Evolutionary conservation across 2,888 invertebrate genomes (phyloP).

Genomic region (Sicus ferrugineus): DNA sequence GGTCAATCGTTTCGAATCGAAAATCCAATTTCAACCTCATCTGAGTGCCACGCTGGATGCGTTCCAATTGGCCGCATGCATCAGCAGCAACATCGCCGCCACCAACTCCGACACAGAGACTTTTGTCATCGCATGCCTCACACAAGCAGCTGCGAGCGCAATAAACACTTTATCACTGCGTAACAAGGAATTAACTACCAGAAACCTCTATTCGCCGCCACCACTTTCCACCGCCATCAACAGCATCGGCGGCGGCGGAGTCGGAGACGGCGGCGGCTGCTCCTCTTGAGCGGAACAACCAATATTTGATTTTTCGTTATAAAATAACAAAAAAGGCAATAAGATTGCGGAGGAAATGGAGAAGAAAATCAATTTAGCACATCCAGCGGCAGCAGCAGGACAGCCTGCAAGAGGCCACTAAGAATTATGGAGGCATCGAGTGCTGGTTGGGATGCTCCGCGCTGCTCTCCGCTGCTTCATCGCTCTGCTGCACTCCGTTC

Average conservation of each 20-base stretch:
- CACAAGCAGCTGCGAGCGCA: background rate
- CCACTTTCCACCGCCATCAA: background rate
- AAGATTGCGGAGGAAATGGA: background rate
- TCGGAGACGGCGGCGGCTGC: too few relatives aligned
- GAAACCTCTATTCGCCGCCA: background rate
- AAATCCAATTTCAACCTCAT: background rate
- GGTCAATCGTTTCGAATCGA: background rate
- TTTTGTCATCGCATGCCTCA: constrained; percentile 3
- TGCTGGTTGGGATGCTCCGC: background rate
- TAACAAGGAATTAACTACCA: constrained; percentile 27
- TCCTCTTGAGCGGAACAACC: constrained; percentile 7
- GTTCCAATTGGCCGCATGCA: too few relatives aligned
- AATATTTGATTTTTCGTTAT: constrained; percentile 29
- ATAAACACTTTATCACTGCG: constrained; percentile 28
- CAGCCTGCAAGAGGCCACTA: background rate
- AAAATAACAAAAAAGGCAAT: constrained; percentile 22
- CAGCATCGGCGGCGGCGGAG: too few relatives aligned
- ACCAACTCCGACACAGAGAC: too few relatives aligned
- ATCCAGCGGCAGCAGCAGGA: background rate
- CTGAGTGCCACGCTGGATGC: too few relatives aligned
- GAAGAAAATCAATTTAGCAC: background rate
- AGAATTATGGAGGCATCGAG: constrained; percentile 23
- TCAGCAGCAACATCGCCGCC: background rate
- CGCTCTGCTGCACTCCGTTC: background rate
- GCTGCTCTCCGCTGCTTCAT: background rate